A percentile compares a stretch with the other conserved stretches of the same genome.
Evolutionary conservation across 37 sponge, comb jelly and placozoan species (phyloP).

Genomic region (Ianthella basta): DNA sequence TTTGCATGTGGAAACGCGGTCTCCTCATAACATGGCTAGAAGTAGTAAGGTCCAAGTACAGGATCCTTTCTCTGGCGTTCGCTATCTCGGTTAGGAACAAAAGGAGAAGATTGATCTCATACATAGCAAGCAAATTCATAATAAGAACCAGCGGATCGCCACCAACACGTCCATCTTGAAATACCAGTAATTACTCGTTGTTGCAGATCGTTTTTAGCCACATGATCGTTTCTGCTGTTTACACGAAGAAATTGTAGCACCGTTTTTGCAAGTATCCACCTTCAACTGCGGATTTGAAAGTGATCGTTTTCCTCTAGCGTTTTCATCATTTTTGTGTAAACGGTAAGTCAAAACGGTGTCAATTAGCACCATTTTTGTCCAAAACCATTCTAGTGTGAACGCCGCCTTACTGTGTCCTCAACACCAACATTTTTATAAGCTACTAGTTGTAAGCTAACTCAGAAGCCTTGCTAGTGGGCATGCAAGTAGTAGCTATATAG

Average conservation of each 20-base stretch:
- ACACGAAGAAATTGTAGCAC: neutral
- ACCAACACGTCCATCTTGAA: neutral
- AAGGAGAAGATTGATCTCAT: neutral
- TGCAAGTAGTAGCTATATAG: too few relatives aligned
- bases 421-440: too few relatives aligned
- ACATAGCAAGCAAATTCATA: neutral
- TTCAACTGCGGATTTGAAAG: neutral
- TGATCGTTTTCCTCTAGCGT: neutral
- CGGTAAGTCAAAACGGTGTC: neutral
- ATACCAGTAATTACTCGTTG: neutral
- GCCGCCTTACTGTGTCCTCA: too few relatives aligned
- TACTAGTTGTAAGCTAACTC: too few relatives aligned
- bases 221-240: neutral
- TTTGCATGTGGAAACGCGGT: slow-evolving; percentile 4
- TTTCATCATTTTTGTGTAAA: neutral
- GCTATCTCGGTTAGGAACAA: neutral
- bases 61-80: neutral
- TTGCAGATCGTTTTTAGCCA: neutral
- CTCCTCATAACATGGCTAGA: neutral
- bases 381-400: neutral
- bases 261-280: slow-evolving; percentile 4
- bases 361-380: neutral
- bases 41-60: neutral
- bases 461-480: too few relatives aligned
- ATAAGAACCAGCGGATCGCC: neutral